A percentile compares a stretch with the other conserved stretches of the same genome.
These are phyloP conservation scores for Buphagus erythrorhynchus DNA, from an alignment of 2,797 vertebrate species.

Conservation along the genomic window DNA sequence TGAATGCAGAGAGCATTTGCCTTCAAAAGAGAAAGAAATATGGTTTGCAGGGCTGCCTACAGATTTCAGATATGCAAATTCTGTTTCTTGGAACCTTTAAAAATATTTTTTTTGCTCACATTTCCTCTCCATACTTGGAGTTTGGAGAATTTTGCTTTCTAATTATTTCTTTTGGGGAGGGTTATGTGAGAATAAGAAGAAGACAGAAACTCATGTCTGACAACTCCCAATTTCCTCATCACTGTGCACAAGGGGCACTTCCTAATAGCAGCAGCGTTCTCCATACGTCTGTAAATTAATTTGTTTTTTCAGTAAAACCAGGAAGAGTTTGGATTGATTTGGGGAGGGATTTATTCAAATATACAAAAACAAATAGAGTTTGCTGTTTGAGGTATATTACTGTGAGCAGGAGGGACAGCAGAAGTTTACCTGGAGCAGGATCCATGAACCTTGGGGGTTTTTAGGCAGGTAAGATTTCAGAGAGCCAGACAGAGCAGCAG, in stretches of 20 bases:
- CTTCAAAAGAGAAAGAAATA: not conserved
- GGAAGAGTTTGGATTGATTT: not conserved
- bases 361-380: not conserved
- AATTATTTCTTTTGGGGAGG: not conserved
- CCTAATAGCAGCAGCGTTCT: not conserved
- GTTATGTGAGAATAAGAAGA: not conserved
- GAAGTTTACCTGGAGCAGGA: not conserved
- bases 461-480: not conserved
- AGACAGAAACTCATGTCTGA: not conserved
- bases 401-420: not conserved
- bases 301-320: not conserved
- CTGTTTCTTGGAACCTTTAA: not conserved
- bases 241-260: not conserved
- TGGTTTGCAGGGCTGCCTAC: not conserved
- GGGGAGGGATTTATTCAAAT: not conserved
- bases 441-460: not conserved
- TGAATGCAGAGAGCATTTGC: not conserved
- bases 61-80: not conserved
- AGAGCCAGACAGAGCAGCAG: not conserved
- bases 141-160: not conserved
- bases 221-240: not conserved
- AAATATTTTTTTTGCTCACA: not conserved
- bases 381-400: not conserved
- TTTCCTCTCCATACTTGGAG: not conserved
- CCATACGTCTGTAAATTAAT: not conserved